Base-by-base conservation (phyloP, 2,797 vertebrate species). In the Gymnodraco acuticeps region DNA sequence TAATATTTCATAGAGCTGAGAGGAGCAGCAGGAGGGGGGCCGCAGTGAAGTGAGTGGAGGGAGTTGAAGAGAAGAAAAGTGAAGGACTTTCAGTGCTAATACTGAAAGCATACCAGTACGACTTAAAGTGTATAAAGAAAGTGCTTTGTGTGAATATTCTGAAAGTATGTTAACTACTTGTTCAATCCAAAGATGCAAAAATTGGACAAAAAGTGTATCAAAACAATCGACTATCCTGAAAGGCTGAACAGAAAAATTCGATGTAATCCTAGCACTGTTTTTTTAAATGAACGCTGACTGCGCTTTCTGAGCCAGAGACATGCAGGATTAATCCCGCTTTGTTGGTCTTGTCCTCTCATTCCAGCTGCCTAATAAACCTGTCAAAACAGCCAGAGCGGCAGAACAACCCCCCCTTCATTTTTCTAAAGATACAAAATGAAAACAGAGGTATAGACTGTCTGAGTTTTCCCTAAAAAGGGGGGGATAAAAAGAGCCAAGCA, bases 351-450 rank as follows among this genome's bases (percentile, higher is more conserved):
- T 92, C 75, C 77, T 80, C 75, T 90, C 88, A 88, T 91, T 89
- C 88, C 89, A 90, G 90, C 90, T 88, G 88, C 86, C 76, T 89
- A 90, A 93, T 91, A 91, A 92, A 92, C 86, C 86, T 89, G 91
- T 91, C 89, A 91, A 91, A 92, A 88, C 77, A 91, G 79, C 71
- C 64, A 3, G 66, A 80, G 61, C 38, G 5, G 47, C 63, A 82
- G 63, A 73, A 60, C 65, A 64, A 46, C 51, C 65, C 33, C 27
- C 16, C 54, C 20, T 47, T 54, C 46, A 33, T 71, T 80, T 78
- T 63, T 73, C 51, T 13, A 31, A 63, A 66, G 61, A 81, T 72
- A 80, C 51, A 81, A 79, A 84, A 84, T 71, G 74, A 89, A 89
- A 86, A 87, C 76, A 87, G 81, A 56, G 70, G 70, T 70, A 50